Base-by-base conservation (phyloP, 2,888 invertebrate genomes). In the Lithophane leautieri region DNA sequence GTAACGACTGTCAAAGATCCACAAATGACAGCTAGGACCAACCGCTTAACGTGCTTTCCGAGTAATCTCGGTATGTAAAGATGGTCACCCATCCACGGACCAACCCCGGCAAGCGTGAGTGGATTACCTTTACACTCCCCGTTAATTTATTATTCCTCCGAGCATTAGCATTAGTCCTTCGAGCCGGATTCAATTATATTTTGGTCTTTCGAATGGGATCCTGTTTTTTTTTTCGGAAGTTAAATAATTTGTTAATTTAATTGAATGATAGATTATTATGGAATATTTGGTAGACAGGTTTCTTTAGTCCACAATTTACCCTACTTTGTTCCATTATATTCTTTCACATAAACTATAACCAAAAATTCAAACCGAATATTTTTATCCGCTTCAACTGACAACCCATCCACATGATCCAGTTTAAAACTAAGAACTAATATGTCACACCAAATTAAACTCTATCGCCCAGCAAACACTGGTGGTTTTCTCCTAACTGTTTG, bases 331-430 rank as follows among this genome's bases (percentile, higher is more conserved):
- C 0, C 4, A 16, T 1, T 2, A 12, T 28, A 54, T 58, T 11
- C 2, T 44, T 71, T 28, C 14, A 47, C 11, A 16, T 14, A 12
- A 4, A 28, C 9, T 42, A 67, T 12, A 78, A 25, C 3, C 19
- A 34, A 16, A 47, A 54, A 68, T 50, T 1, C 42, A 44, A 65
- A 60, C 34, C 61, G 60, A 70, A 56, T 50, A 60, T 25, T n/a
- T 19, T 22, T 42, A 12, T 8, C 58, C 80, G 63, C 82, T 78
- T 47, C 62, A 78, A 81, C 69, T 77, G 58, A 61, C 63, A 79
- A 78, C 81, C 70, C n/a, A 68, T 65, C 75, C 78, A 80, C 70
- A 73, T 84, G 85, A 81, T 80, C 88, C 72, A 86, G 67, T 88
- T 87, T 73, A 73, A 84, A 89, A 84, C 80, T 78, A 44, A 65